Evolutionary conservation across 2,888 invertebrate species (phyloP).

Genomic region (Pseudococcus longispinus): DNA sequence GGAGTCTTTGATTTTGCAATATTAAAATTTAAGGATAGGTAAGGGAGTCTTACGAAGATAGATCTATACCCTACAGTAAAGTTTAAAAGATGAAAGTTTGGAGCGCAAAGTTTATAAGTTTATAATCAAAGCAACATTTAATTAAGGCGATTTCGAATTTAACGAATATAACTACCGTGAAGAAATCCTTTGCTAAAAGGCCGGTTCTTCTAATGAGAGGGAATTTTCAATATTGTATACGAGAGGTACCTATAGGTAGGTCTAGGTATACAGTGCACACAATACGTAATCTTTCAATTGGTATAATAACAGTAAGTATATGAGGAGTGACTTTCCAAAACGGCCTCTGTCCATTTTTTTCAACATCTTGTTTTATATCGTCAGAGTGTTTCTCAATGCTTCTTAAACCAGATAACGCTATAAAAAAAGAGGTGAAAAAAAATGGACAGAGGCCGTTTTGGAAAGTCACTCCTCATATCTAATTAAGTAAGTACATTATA

Average conservation of each 20-base stretch:
- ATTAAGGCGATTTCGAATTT: not conserved
- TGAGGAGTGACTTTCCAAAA: no score
- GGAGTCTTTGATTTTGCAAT: not conserved
- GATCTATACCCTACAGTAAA: not conserved
- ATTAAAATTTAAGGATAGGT: not conserved
- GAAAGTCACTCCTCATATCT: no score
- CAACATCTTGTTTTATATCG: no score
- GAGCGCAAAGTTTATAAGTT: not conserved
- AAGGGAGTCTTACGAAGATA: not conserved
- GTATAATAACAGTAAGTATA: not conserved
- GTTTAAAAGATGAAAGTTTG: not conserved
- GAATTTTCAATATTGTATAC: not conserved
- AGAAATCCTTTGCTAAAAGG: not conserved
- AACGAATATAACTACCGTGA: not conserved
- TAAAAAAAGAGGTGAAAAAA: no score
- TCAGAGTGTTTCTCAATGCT: no score
- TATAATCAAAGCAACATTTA: not conserved
- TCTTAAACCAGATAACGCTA: no score
- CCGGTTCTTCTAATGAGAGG: not conserved
- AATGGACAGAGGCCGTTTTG: no score
- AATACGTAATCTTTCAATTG: not conserved
- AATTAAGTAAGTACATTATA: not conserved
- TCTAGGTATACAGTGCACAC: not conserved
- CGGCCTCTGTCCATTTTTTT: no score
- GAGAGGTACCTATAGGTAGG: not conserved